Conservation (phyloP, 1,140 invertebrate genomes). For the Lutraria rhynchaena region DNA sequence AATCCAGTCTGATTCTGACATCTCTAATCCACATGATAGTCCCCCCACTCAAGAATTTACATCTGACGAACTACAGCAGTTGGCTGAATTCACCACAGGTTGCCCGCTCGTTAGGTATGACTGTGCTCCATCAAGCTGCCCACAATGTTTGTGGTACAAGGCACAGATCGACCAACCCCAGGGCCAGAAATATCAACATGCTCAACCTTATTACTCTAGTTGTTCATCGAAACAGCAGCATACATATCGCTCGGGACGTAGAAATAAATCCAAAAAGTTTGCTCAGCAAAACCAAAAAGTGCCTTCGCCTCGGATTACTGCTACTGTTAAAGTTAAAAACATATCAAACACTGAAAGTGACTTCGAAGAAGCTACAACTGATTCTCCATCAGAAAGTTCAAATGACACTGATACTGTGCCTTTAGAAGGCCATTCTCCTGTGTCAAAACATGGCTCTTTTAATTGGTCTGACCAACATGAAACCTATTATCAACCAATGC, state of each 20-base stretch:
- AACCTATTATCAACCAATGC: constrained; percentile 47
- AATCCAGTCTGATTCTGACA: constrained; percentile 72
- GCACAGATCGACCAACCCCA: constrained; percentile 25
- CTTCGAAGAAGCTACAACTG: constrained; percentile 13
- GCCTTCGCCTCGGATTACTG: constrained; percentile 47
- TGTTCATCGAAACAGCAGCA: constrained; percentile 6
- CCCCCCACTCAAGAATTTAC: constrained; percentile 57
- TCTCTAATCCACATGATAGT: constrained; percentile 53
- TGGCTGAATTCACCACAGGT: constrained; percentile 78
- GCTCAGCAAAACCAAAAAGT: constrained; percentile 47
- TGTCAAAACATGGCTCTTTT: constrained; percentile 30
- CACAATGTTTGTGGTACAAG: constrained; percentile 74
- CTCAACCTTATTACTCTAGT: constrained; percentile 30
- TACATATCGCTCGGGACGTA: neutral
- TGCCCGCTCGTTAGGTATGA: constrained; percentile 77
- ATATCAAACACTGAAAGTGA: constrained; percentile 61
- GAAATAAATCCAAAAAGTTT: constrained; percentile 46
- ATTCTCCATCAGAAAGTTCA: constrained; percentile 36
- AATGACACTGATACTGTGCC: constrained; percentile 39
- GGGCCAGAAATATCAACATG: constrained; percentile 24
- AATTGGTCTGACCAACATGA: constrained; percentile 7
- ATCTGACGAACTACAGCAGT: constrained; percentile 73
- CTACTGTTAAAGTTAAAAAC: constrained; percentile 45
- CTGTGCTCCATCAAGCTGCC: constrained; percentile 74
- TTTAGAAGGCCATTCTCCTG: constrained; percentile 33